Evolutionary conservation across 2,113 vertebrate species (phyloP).

Genomic region (Boulengeromyrus knoepffleri): DNA sequence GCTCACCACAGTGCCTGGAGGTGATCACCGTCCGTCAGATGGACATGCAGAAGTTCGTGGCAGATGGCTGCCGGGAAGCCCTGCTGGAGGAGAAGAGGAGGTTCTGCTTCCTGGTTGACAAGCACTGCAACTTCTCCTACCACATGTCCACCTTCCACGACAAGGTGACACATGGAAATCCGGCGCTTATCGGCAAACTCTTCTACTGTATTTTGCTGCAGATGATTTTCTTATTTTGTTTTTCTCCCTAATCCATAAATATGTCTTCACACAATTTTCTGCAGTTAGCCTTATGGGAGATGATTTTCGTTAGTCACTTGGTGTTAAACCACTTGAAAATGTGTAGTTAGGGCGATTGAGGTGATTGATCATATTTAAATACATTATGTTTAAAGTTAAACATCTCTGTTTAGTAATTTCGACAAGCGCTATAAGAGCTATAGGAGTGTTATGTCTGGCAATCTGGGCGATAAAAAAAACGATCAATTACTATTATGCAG

Average conservation of each 20-base stretch:
- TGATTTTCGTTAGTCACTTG: neutral
- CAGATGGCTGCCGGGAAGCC: conserved; percentile 87
- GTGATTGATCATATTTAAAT: neutral
- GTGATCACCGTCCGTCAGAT: conserved; percentile 78
- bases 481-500: neutral
- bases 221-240: neutral
- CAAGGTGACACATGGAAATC: conserved; percentile 62
- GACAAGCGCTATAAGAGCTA: neutral
- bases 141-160: conserved; percentile 72
- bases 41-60: conserved; percentile 90
- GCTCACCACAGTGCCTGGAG: conserved; percentile 70
- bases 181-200: neutral
- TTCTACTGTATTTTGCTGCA: neutral
- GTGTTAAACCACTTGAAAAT: neutral
- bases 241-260: neutral
- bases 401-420: neutral
- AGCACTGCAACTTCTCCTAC: conserved; percentile 83
- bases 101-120: conserved; percentile 95
- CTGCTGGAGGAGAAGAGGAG: conserved; percentile 89
- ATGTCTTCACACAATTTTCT: neutral
- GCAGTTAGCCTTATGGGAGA: neutral
- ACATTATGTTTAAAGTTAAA: neutral
- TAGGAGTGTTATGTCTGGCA: neutral
- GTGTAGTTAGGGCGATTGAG: neutral
- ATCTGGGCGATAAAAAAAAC: neutral